Evolutionary conservation across 2,797 vertebrate species (phyloP).

Genomic region (Esox masquinongy): DNA sequence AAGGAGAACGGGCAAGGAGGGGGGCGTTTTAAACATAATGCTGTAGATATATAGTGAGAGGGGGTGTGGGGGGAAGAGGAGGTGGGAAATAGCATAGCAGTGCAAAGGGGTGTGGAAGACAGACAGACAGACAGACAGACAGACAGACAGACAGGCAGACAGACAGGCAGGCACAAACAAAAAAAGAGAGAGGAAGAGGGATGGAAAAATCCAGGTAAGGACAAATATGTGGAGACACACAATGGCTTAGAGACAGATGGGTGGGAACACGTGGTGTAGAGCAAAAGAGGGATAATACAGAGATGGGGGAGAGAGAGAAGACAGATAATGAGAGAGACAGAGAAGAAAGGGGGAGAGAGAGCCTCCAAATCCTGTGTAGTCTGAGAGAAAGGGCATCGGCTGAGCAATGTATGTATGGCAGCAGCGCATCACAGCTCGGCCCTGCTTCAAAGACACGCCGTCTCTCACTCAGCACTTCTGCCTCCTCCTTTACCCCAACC

Average conservation of each 20-base stretch:
- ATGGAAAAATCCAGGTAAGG: not conserved
- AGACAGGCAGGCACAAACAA: conserved; percentile 2
- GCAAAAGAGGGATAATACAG: not conserved
- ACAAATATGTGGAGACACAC: not conserved
- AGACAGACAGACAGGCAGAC: not conserved
- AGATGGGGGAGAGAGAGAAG: not conserved
- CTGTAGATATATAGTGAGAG: not conserved
- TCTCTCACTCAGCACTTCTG: conserved; percentile 48
- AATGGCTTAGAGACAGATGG: not conserved
- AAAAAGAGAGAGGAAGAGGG: conserved; percentile 7
- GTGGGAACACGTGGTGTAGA: not conserved
- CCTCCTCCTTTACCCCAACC: conserved; percentile 47
- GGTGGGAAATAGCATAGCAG: not conserved
- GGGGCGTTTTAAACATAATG: not conserved
- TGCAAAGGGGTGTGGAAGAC: not conserved
- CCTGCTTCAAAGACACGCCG: conserved; percentile 53
- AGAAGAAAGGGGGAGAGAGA: conserved; percentile 19
- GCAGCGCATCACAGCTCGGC: conserved; percentile 1
- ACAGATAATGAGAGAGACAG: conserved; percentile 2
- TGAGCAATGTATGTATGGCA: not conserved
- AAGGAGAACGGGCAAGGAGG: not conserved
- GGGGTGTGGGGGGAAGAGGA: not conserved
- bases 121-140: not conserved
- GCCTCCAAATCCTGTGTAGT: not conserved
- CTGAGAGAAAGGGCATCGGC: conserved; percentile 7